These are phyloP conservation scores for Poecilobothrus nobilitatus DNA, from an alignment of 2,888 invertebrate genomes.

Conservation along the genomic window DNA sequence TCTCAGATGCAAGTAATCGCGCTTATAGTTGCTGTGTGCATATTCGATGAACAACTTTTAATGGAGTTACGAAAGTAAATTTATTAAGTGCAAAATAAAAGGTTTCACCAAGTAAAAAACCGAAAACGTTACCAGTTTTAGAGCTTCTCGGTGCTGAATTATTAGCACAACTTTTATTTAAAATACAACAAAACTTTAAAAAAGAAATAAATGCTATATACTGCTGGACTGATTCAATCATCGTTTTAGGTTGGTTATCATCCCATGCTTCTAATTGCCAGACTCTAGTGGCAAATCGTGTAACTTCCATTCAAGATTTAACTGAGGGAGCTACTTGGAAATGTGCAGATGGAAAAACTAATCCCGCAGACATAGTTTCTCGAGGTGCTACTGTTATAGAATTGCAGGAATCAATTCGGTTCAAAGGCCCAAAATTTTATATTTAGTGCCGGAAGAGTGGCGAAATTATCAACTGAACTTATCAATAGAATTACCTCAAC, in stretches of 20 bases:
- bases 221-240: too few species aligned
- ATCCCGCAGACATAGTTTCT: slow-evolving; percentile 32
- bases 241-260: slow-evolving; percentile 21
- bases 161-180: too few species aligned
- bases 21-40: too few species aligned
- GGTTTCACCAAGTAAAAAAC: too few species aligned
- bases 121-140: too few species aligned
- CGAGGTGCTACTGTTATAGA: slow-evolving; percentile 23
- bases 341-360: slow-evolving; percentile 27
- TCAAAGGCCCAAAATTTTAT: slow-evolving; percentile 13
- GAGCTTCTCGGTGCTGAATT: too few species aligned
- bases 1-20: too few species aligned
- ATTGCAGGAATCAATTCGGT: slow-evolving; percentile 10
- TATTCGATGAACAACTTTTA: slow-evolving; percentile 11
- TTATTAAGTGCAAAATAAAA: too few species aligned
- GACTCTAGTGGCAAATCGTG: slow-evolving; percentile 29
- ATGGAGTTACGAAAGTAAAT: slow-evolving; percentile 7
- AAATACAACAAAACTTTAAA: slow-evolving; percentile 19
- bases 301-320: slow-evolving; percentile 27
- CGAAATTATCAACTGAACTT: slow-evolving; percentile 9
- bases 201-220: slow-evolving; percentile 36
- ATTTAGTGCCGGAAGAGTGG: slow-evolving; percentile 5
- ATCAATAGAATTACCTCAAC: too few species aligned
- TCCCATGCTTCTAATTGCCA: slow-evolving; percentile 15
- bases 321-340: slow-evolving; percentile 25